A percentile compares a stretch with the other conserved stretches of the same genome.
These are phyloP conservation scores for Dichetophora obliterata DNA, from an alignment of 2,888 invertebrate species.

Conservation along the genomic window DNA sequence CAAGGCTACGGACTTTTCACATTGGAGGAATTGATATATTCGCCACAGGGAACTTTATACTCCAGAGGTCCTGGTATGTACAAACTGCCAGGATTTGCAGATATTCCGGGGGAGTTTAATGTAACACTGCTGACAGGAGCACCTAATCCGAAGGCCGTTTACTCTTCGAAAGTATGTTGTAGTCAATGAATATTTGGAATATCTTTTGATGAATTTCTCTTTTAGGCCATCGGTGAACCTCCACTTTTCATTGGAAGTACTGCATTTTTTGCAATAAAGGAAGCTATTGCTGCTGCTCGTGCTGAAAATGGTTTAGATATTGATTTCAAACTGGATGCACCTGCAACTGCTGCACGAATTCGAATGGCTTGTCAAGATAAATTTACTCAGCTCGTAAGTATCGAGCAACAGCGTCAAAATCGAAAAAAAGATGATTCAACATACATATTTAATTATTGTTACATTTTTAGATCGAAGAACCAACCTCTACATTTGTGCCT, in stretches of 20 bases:
- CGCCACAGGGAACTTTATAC: conserved; percentile 83
- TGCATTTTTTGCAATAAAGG: conserved; percentile 89
- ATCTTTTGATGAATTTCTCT: conserved; percentile 7
- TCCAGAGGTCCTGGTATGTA: conserved; percentile 94
- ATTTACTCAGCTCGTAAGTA: conserved; percentile 80
- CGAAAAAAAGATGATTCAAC: too few species aligned
- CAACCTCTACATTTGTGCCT: conserved; percentile 73
- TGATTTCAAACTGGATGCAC: conserved; percentile 80
- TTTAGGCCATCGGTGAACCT: conserved; percentile 95
- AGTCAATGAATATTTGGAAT: not conserved
- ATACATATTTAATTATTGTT: conserved; percentile 9
- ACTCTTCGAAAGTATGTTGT: conserved; percentile 87
- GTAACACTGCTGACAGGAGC: conserved; percentile 92
- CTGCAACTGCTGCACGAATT: conserved; percentile 90
- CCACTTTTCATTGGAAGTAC: conserved; percentile 92
- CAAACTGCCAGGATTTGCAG: conserved; percentile 93
- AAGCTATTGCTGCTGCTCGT: conserved; percentile 86
- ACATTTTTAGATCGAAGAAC: conserved; percentile 72
- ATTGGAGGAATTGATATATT: conserved; percentile 89
- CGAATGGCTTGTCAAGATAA: conserved; percentile 90
- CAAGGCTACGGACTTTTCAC: conserved; percentile 95
- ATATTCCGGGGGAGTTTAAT: conserved; percentile 92
- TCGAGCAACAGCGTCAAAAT: not conserved
- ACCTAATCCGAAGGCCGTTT: conserved; percentile 91
- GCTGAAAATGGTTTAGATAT: conserved; percentile 75